Evolutionary conservation across 2,888 invertebrate genomes (phyloP).

Genomic region (Phymatocera aterrima): DNA sequence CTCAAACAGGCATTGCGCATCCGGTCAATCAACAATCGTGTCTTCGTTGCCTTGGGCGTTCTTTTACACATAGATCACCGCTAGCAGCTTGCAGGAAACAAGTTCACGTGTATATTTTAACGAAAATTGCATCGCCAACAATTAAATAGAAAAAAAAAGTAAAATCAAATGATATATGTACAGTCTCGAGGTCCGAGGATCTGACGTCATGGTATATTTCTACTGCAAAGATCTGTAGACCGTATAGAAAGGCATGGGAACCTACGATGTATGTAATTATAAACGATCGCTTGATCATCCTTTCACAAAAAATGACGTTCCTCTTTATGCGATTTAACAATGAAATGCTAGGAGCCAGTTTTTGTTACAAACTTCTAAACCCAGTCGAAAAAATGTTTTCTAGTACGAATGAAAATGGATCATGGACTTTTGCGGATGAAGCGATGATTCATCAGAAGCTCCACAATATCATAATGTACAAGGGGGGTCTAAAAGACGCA

Average conservation of each 20-base stretch:
- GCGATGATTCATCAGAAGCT: neutral
- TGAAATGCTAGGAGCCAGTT: too few relatives aligned
- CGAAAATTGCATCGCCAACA: constrained; percentile 7
- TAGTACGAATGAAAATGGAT: too few relatives aligned
- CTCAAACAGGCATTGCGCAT: constrained; percentile 21
- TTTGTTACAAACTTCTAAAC: too few relatives aligned
- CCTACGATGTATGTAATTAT: neutral
- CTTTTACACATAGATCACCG: neutral
- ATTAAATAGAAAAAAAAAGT: neutral
- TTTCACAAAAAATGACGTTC: too few relatives aligned
- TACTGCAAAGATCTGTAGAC: too few relatives aligned
- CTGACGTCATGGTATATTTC: constrained; percentile 21
- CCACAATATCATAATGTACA: neutral
- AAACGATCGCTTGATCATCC: neutral
- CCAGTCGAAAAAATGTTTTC: too few relatives aligned
- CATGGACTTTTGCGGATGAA: neutral
- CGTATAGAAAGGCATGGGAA: neutral
- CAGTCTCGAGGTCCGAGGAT: neutral
- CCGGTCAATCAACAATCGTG: constrained; percentile 27
- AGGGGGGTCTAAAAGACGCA: neutral
- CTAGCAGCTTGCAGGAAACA: neutral
- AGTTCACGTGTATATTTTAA: constrained; percentile 5
- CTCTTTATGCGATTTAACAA: too few relatives aligned
- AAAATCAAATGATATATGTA: too few relatives aligned
- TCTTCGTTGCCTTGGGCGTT: constrained; percentile 19